Evolutionary conservation across 2,888 invertebrate genomes (phyloP).

Genomic region (Aphodius granarius): DNA sequence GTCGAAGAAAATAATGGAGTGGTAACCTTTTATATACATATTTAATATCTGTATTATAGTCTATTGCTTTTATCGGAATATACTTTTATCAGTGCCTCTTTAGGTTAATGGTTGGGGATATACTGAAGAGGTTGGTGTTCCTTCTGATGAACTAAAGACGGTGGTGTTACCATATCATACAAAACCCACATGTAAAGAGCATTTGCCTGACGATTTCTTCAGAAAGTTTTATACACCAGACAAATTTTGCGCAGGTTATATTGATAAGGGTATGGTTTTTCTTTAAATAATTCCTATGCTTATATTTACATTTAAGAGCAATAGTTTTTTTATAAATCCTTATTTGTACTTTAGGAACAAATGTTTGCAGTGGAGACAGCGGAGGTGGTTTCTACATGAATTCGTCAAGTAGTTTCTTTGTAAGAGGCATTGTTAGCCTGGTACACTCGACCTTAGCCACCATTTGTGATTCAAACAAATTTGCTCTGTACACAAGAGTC

Average conservation of each 20-base stretch:
- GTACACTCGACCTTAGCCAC: too few species aligned
- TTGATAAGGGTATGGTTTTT: conserved; percentile 29
- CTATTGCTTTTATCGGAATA: too few species aligned
- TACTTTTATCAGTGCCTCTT: conserved; percentile 45
- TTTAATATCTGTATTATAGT: too few species aligned
- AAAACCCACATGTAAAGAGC: conserved; percentile 21
- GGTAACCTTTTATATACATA: conserved; percentile 25
- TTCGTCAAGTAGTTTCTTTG: too few species aligned
- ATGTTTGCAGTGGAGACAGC: conserved; percentile 56
- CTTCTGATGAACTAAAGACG: conserved; percentile 37
- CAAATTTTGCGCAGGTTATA: conserved; percentile 36
- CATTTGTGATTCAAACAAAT: too few species aligned
- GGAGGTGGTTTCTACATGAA: conserved; percentile 52
- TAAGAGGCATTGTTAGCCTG: too few species aligned
- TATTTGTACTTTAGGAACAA: conserved; percentile 49
- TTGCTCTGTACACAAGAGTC: too few species aligned
- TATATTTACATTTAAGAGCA: too few species aligned
- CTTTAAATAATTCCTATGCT: too few species aligned
- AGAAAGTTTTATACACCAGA: conserved; percentile 26
- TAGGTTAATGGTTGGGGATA: conserved; percentile 46
- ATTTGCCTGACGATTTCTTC: conserved; percentile 27
- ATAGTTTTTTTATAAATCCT: too few species aligned
- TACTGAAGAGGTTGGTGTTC: conserved; percentile 34
- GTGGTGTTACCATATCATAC: conserved; percentile 29
- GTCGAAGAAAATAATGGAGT: conserved; percentile 30